Conservation (phyloP, 2,113 vertebrate genomes). For the Trogon melanurus region DNA sequence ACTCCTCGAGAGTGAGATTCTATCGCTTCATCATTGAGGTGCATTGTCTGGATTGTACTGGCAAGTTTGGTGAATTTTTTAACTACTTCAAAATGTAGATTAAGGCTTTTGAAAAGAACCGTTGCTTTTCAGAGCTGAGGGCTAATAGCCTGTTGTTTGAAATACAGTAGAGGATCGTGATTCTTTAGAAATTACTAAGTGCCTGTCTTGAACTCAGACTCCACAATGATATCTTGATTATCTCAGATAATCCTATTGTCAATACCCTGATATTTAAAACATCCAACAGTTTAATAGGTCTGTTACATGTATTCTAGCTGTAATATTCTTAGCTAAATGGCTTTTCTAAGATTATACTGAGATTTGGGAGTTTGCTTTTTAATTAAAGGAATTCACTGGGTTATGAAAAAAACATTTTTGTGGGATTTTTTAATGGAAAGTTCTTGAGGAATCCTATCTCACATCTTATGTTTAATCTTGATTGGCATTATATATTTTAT, state of each 20-base stretch:
- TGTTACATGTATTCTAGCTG: not conserved
- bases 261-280: not conserved
- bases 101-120: not conserved
- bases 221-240: not conserved
- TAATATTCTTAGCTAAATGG: not conserved
- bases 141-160: not conserved
- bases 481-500: not conserved
- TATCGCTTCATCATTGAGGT: not conserved
- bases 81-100: not conserved
- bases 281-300: not conserved
- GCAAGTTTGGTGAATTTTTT: not conserved
- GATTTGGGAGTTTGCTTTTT: not conserved
- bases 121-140: not conserved
- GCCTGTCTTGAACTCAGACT: not conserved
- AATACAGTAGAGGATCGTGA: not conserved
- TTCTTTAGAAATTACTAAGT: not conserved
- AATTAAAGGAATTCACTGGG: not conserved
- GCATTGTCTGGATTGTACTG: not conserved
- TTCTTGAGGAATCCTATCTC: not conserved
- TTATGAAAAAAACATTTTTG: not conserved
- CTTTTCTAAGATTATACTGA: not conserved
- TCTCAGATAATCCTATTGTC: not conserved
- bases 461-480: slow-evolving; percentile 37
- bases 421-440: not conserved
- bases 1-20: not conserved